phyloP scores from a whole-genome alignment of 2,113 vertebrate genomes.

The Talpa occidentalis region DNA sequence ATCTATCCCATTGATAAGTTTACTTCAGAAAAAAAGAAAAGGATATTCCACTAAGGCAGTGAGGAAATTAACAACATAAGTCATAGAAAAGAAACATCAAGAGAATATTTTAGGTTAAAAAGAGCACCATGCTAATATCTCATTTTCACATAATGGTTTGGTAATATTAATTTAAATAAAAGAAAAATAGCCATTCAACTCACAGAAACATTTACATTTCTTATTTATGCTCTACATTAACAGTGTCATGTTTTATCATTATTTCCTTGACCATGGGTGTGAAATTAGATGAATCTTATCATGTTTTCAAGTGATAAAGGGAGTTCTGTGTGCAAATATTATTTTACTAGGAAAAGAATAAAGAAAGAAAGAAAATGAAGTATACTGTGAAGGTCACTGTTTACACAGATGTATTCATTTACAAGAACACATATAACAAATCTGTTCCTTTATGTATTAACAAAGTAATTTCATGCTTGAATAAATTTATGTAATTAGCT shows the following conservation, averaged over 20 bases:
- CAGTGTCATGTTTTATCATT: constrained; percentile 26
- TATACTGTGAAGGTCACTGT: constrained; percentile 56
- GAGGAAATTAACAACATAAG: constrained; percentile 34
- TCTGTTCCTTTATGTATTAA: constrained; percentile 65
- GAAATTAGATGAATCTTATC: constrained; percentile 56
- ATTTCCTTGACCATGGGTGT: neutral
- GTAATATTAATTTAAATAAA: constrained; percentile 40
- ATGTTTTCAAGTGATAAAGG: constrained; percentile 54
- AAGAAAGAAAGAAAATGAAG: constrained; percentile 48
- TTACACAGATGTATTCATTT: constrained; percentile 70
- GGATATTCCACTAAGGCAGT: neutral
- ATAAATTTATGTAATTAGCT: constrained; percentile 68
- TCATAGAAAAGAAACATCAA: neutral
- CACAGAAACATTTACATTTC: neutral
- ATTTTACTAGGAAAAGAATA: constrained; percentile 57
- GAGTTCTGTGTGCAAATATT: constrained; percentile 41
- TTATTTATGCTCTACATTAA: constrained; percentile 12
- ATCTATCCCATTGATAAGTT: neutral
- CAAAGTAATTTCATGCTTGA: constrained; percentile 76
- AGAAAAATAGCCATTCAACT: constrained; percentile 8
- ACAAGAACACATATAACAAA: constrained; percentile 60
- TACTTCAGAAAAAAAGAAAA: no score
- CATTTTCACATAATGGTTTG: neutral
- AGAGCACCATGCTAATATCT: neutral
- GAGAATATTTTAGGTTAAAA: constrained; percentile 26